Conservation (phyloP, 1,140 invertebrate genomes). For the Anastatus disparis region DNA sequence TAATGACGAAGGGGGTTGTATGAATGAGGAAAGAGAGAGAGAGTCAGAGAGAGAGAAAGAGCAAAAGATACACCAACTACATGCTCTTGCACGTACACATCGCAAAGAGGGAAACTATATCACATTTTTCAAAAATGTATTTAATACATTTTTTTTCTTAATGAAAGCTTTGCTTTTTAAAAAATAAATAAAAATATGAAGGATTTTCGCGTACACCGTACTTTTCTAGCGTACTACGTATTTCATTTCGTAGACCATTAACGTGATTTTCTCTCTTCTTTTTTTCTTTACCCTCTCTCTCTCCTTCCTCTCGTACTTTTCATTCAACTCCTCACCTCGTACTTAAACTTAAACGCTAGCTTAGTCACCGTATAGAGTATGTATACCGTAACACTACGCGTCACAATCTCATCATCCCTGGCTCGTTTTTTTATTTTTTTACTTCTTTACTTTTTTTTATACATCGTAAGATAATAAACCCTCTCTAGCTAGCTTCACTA, state of each 20-base stretch:
- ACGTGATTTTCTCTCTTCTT: background rate
- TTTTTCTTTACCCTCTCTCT: too few species aligned
- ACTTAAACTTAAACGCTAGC: constrained; percentile 47
- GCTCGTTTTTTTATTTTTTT: too few species aligned
- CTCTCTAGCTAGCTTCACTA: constrained; percentile 59
- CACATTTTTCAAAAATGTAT: constrained; percentile 5
- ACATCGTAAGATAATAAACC: constrained; percentile 53
- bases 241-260: constrained; percentile 18
- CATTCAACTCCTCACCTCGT: background rate
- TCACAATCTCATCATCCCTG: constrained; percentile 43
- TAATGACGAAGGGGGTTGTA: background rate
- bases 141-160: background rate
- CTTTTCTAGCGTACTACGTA: background rate
- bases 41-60: too few species aligned
- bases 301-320: background rate
- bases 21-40: background rate
- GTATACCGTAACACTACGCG: constrained; percentile 48
- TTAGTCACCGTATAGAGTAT: constrained; percentile 48
- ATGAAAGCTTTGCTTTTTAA: too few species aligned
- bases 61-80: too few species aligned
- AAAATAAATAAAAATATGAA: too few species aligned
- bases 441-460: too few species aligned
- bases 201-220: background rate
- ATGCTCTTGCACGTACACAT: constrained; percentile 14
- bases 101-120: background rate